phyloP scores from a whole-genome alignment of 1,140 invertebrate genomes.

The Meloidogyne floridensis region DNA sequence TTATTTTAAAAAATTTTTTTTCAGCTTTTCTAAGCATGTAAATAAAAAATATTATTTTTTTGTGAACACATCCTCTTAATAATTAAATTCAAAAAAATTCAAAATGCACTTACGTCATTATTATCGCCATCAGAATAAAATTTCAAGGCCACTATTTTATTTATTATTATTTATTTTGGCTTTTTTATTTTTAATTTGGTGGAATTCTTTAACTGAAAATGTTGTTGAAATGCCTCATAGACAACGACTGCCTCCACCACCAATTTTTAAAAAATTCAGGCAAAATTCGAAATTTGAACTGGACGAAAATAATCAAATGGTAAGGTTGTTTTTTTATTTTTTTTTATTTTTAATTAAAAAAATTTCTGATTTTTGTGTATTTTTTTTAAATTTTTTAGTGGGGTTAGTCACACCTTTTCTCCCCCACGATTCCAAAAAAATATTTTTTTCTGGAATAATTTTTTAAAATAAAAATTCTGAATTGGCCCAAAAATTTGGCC shows the following conservation, averaged over 20 bases:
- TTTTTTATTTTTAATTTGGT: conserved; percentile 45
- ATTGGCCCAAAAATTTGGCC: no score
- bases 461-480: no score
- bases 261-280: not conserved
- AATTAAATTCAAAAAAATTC: not conserved
- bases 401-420: no score
- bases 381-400: not conserved
- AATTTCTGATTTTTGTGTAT: not conserved
- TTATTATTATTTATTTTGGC: conserved; percentile 43
- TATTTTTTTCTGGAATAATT: not conserved
- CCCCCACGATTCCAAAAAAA: no score
- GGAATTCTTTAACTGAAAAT: conserved; percentile 36
- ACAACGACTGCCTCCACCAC: not conserved
- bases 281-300: not conserved
- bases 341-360: not conserved
- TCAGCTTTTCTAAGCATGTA: no score
- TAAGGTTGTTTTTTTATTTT: not conserved
- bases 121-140: conserved; percentile 33
- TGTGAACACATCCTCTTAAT: no score
- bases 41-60: no score
- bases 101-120: conserved; percentile 33
- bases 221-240: not conserved
- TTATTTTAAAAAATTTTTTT: no score
- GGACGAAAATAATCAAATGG: not conserved
- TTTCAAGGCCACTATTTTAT: conserved; percentile 55